Percentiles rank a stretch among this genome's conserved stretches.
Conservation (phyloP, 2,113 vertebrate genomes). For the Emydura subglobosa region DNA sequence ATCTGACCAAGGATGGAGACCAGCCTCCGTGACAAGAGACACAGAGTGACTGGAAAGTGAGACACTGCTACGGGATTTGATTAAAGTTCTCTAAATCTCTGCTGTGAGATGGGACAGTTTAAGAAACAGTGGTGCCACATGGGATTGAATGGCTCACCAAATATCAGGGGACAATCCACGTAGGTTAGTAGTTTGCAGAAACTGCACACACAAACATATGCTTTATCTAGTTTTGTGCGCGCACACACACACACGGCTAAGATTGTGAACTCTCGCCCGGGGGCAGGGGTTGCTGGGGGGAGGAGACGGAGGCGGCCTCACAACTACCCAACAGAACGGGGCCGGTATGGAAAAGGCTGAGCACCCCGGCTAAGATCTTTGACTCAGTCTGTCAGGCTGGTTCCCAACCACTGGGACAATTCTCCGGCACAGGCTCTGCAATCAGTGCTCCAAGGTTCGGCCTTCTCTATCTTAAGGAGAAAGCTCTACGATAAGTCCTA, state of each 20-base stretch:
- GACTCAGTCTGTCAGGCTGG: background rate
- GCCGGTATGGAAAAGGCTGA: background rate
- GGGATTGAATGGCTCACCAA: background rate
- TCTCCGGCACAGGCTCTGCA: background rate
- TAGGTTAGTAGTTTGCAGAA: background rate
- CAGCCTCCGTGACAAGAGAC: accelerated
- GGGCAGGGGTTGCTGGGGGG: too few relatives aligned
- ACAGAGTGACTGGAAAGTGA: background rate
- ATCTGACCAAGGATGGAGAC: background rate
- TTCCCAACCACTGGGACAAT: background rate
- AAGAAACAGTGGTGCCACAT: background rate
- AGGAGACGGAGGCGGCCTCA: background rate
- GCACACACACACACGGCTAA: background rate
- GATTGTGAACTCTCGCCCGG: background rate
- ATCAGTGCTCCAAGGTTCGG: background rate
- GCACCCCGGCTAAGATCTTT: background rate
- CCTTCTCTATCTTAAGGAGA: background rate
- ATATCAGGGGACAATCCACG: background rate
- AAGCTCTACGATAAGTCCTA: background rate
- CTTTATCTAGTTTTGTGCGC: background rate
- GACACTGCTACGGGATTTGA: background rate
- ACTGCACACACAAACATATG: background rate
- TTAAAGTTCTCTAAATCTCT: background rate
- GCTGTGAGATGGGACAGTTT: background rate
- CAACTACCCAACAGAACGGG: background rate